phyloP scores from a whole-genome alignment of 2,797 vertebrate species.

The Limnodromus scolopaceus region DNA sequence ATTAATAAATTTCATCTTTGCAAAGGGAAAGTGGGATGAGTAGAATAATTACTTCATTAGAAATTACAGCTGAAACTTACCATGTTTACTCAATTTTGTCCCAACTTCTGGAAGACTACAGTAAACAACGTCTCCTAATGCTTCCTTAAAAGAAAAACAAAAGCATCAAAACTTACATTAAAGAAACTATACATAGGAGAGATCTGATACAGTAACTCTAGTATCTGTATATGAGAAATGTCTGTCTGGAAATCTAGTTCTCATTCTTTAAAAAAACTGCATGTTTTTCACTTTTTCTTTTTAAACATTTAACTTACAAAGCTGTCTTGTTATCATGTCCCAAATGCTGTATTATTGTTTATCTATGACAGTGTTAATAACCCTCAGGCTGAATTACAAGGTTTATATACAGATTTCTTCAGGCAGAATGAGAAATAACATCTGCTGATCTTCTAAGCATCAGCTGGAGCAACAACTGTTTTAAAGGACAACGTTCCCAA shows the following conservation, averaged over 20 bases:
- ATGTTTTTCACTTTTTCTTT: not conserved
- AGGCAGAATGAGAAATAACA: not conserved
- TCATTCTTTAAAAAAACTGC: not conserved
- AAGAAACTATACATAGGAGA: not conserved
- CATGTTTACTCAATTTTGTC: constrained; percentile 90
- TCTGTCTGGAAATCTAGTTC: not conserved
- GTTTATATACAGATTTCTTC: not conserved
- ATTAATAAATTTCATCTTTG: not conserved
- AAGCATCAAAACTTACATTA: not conserved
- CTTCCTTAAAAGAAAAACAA: constrained; percentile 83
- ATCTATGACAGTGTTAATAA: not conserved
- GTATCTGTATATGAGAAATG: not conserved
- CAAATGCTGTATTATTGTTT: not conserved
- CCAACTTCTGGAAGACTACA: constrained; percentile 97
- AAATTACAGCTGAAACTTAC: constrained; percentile 73
- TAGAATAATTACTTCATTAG: not conserved
- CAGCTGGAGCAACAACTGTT: not conserved
- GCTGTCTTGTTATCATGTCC: not conserved
- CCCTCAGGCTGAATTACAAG: not conserved
- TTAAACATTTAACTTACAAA: not conserved
- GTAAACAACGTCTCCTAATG: constrained; percentile 96
- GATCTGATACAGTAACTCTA: not conserved
- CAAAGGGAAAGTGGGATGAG: not conserved
- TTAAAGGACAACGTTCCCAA: not conserved
- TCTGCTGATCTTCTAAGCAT: not conserved